Base-by-base conservation (phyloP, 2,797 vertebrate genomes). In the Myripristis jacobus region DNA sequence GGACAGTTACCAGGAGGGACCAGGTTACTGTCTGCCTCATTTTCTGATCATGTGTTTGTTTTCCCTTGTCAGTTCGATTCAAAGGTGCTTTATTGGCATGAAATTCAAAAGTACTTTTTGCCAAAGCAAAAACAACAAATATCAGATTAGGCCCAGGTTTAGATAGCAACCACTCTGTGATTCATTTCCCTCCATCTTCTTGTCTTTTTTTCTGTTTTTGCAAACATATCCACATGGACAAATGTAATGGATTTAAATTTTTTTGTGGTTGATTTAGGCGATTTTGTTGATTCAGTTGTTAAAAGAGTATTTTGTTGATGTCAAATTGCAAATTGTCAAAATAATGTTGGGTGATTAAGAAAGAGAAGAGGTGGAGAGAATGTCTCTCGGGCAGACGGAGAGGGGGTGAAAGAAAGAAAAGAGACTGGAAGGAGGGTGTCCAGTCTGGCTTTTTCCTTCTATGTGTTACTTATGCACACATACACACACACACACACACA, bases 381-480 rank as follows among this genome's bases (percentile, higher is more conserved):
- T 53, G 41, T 44, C 41, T 57, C 61, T 53, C 62, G 54, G 48
- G 60, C 92, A 91, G 84, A 85, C 80, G 73, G 80, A 59, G 74
- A 77, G 92, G 84, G 24, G n/a, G 18, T 9, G 34, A 53, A 43
- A 48, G 36, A 65, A 31, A n/a, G 34, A 22, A 44, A 21, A 46
- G 24, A 47, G 43, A 29, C 43, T 74, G 79, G 82, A 68, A 77
- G 81, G 74, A 77, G 65, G 84, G 88, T 69, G 80, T 85, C 83
- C 91, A 89, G 93, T 95, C 93, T 94, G 92, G 66, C 92, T 91
- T 89, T 92, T 84, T 31, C 31, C 60, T 68, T 34, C 65, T 22
- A 18, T 41, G 27, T 31, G 16, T 73, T 59, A 36, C 46, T 41
- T 18, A 41, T 7, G 1, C 15, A 7, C 50, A 27, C 50, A 46